Base-by-base conservation (phyloP, 2,797 vertebrate genomes). In the Delichon dasypus region DNA sequence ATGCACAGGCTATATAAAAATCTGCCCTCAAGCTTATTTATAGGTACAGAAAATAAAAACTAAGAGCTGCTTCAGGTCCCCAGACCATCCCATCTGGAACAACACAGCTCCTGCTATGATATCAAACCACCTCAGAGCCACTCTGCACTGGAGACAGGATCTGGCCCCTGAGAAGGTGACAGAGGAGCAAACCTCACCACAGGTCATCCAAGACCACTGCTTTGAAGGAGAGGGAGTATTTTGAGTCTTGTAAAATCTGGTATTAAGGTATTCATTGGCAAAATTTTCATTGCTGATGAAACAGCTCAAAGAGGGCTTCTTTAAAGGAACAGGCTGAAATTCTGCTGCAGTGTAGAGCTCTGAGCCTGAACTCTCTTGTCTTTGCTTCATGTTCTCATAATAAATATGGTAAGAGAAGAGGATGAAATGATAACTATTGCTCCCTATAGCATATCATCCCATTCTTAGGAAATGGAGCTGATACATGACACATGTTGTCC, bases 401-500 rank as follows among this genome's bases (percentile, higher is more conserved):
- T 42, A 96, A 89, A 94, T 77, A 86, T 2, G 50, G 72, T 50
- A 83, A 77, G 10, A 88, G 67, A 74, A 82, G 45, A 0, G 22
- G 44, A 82, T 40, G 54, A 94, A 81, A 86, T 72, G 3, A 5
- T 83, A 85, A 74, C 89, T 90, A 84, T 79, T 93, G 57, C 82
- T 94, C 16, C 15, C 83, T 81, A 70, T 47, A 93, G 82, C 84
- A 65, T 40, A 94, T 57, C 88, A 94, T 86, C 71, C 83, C 61
- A 70, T 91, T 94, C 89, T 76, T 91, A 72, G 77, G 89, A 79
- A 93, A 92, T 3, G 5, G 57, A 89, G 84, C 87, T 91, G 93
- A 90, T 94, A 89, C 90, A 84, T 86, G 88, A 93, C 92, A 96
- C 93, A 93, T 96, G 95, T 95, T 97, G 91, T 90, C 89, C 79